Conservation (phyloP, 2,888 invertebrate species). For the Automeris io region DNA sequence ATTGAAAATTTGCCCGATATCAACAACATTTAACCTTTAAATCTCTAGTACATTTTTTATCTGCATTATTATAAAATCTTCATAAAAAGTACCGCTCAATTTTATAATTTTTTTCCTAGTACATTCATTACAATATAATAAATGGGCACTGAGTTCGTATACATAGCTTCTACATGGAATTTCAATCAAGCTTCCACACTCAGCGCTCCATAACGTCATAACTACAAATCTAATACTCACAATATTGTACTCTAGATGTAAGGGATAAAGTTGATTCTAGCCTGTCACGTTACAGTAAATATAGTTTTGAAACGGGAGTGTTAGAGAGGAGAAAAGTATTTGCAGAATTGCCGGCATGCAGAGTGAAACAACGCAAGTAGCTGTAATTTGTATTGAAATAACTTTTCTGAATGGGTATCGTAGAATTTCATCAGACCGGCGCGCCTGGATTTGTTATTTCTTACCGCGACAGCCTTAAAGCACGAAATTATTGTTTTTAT, state of each 20-base stretch:
- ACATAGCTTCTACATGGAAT: conserved; percentile 73
- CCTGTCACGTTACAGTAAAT: not conserved
- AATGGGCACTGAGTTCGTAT: conserved; percentile 56
- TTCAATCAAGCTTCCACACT: conserved; percentile 57
- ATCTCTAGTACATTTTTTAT: too few relatives aligned
- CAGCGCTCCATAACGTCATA: conserved; percentile 15
- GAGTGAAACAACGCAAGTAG: conserved; percentile 66
- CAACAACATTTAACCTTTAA: too few relatives aligned
- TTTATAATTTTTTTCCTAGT: conserved; percentile 39
- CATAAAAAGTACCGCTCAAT: conserved; percentile 5
- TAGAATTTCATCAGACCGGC: conserved; percentile 63
- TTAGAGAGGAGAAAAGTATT: conserved; percentile 67
- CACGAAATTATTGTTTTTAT: conserved; percentile 76
- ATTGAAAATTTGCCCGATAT: too few relatives aligned
- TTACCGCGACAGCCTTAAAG: conserved; percentile 64
- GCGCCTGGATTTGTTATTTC: conserved; percentile 71
- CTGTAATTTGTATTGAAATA: conserved; percentile 76
- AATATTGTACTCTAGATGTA: conserved; percentile 13
- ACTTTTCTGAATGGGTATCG: conserved; percentile 69
- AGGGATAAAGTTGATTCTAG: conserved; percentile 19
- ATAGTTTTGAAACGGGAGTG: conserved; percentile 27
- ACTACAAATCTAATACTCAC: conserved; percentile 8
- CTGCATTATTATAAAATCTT: conserved; percentile 13
- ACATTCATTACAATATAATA: conserved; percentile 38
- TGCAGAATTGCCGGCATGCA: conserved; percentile 72